Conservation (phyloP, 2,797 vertebrate species). For the Chaenodraco wilsoni region DNA sequence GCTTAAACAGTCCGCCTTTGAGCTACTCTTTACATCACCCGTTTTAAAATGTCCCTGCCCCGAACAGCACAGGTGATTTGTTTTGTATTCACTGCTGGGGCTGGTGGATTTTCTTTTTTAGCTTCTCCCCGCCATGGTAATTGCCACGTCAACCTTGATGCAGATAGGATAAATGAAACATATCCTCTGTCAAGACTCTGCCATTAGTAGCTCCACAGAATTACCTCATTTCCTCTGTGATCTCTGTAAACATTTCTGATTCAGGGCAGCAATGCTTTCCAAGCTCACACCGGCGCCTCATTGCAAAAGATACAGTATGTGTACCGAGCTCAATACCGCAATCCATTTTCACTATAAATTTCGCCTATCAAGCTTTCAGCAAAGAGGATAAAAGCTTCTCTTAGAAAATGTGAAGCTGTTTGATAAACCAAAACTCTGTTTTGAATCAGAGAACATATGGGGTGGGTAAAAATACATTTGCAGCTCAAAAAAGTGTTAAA, state of each 20-base stretch:
- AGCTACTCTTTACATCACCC: slow-evolving; percentile 71
- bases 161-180: slow-evolving; percentile 80
- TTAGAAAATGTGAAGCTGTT: slow-evolving; percentile 34
- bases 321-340: slow-evolving; percentile 30
- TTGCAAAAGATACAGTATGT: slow-evolving; percentile 37
- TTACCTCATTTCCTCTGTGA: slow-evolving; percentile 72
- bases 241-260: slow-evolving; percentile 70
- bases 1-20: slow-evolving; percentile 65
- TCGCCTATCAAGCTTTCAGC: slow-evolving; percentile 40
- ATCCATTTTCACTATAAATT: slow-evolving; percentile 54
- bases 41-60: slow-evolving; percentile 69
- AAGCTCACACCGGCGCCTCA: slow-evolving; percentile 9
- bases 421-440: slow-evolving; percentile 48
- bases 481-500: slow-evolving; percentile 12
- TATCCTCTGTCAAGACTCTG: slow-evolving; percentile 73
- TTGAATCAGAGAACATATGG: slow-evolving; percentile 19
- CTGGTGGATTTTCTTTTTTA: slow-evolving; percentile 67
- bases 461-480: slow-evolving; percentile 4
- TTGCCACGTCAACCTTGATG: slow-evolving; percentile 79
- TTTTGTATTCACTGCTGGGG: slow-evolving; percentile 67
- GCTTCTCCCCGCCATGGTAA: slow-evolving; percentile 63
- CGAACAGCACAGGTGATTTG: slow-evolving; percentile 76
- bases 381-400: slow-evolving; percentile 43
- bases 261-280: slow-evolving; percentile 48
- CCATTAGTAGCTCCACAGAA: slow-evolving; percentile 72